phyloP scores from a whole-genome alignment of 2,888 invertebrate species.

The Oeneis ivallda region DNA sequence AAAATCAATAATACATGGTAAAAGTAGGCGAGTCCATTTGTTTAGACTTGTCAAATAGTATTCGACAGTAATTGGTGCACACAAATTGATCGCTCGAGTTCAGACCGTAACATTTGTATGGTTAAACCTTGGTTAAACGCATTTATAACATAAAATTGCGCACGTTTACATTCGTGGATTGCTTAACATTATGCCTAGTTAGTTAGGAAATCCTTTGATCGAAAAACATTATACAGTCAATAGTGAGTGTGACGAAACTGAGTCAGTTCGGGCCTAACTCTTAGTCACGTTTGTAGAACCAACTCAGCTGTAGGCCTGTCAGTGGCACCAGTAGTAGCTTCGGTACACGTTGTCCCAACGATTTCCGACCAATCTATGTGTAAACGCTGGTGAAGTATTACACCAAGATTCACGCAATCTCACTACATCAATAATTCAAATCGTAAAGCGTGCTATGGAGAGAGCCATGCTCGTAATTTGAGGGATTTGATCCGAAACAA shows the following conservation, averaged over 20 bases:
- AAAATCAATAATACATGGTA: background rate
- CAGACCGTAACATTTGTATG: background rate
- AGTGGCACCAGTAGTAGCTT: background rate
- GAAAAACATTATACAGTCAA: background rate
- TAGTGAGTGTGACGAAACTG: background rate
- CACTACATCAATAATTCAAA: too few relatives aligned
- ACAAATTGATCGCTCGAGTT: conserved; percentile 3
- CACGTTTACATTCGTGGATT: background rate
- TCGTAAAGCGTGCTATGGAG: too few relatives aligned
- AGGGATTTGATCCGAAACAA: too few relatives aligned
- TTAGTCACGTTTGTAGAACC: background rate
- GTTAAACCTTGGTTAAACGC: background rate
- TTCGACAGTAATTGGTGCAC: conserved; percentile 12
- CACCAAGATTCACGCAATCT: too few relatives aligned
- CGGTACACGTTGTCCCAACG: too few relatives aligned
- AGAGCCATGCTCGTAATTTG: too few relatives aligned
- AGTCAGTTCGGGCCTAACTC: background rate
- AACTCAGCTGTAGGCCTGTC: background rate
- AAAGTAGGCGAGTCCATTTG: conserved; percentile 1
- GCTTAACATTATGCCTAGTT: background rate
- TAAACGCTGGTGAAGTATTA: too few relatives aligned
- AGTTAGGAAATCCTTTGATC: background rate
- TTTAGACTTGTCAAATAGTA: conserved; percentile 13
- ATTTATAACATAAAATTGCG: background rate
- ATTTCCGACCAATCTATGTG: too few relatives aligned